These are phyloP conservation scores for Baccha elongata DNA, from an alignment of 2,888 invertebrate genomes.

Conservation along the genomic window DNA sequence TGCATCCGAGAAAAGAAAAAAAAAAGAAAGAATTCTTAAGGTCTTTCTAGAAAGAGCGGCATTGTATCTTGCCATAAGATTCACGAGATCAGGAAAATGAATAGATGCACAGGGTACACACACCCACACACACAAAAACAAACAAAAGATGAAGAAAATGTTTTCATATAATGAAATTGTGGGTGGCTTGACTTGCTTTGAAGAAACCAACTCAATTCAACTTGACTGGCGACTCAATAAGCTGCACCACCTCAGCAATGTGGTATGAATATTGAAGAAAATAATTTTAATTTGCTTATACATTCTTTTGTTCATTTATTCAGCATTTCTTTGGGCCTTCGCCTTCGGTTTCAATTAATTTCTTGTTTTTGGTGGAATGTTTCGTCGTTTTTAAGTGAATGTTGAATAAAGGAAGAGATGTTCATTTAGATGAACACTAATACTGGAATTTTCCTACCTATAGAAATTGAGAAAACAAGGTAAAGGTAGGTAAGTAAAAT, in stretches of 20 bases:
- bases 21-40: background rate
- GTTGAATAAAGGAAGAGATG: background rate
- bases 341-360: conserved; percentile 65
- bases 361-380: conserved; percentile 12
- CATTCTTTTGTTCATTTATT: background rate
- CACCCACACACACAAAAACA: conserved; percentile 24
- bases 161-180: conserved; percentile 72
- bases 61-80: conserved; percentile 39
- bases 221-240: background rate
- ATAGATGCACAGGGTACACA: conserved; percentile 49
- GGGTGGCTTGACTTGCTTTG: conserved; percentile 29
- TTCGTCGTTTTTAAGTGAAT: conserved; percentile 3
- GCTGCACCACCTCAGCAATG: conserved; percentile 37
- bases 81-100: conserved; percentile 44
- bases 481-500: too few species aligned
- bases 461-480: too few species aligned
- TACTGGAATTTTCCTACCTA: background rate
- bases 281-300: conserved; percentile 17
- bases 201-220: background rate
- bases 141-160: conserved; percentile 33
- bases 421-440: conserved; percentile 18
- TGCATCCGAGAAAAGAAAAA: background rate
- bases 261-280: conserved; percentile 38
- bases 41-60: conserved; percentile 1
- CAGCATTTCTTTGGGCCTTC: conserved; percentile 25